Conservation (phyloP, 2,888 invertebrate genomes). For the Sycophila texana region DNA sequence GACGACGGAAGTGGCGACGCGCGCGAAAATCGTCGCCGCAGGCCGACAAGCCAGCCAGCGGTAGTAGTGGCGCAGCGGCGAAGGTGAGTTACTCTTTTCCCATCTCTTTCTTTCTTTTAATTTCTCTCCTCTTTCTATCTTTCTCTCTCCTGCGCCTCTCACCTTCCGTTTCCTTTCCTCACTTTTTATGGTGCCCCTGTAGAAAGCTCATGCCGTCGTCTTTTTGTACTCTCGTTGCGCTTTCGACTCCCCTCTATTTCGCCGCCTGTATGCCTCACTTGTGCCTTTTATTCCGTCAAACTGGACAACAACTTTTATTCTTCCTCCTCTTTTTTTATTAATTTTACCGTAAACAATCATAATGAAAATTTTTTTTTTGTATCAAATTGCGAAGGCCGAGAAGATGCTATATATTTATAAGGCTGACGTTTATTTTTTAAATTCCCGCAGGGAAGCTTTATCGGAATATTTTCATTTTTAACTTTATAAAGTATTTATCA, state of each 20-base stretch:
- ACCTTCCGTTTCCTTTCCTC: background rate
- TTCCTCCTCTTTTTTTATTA: constrained; percentile 23
- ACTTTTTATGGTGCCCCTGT: constrained; percentile 13
- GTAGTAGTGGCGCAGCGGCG: constrained; percentile 75
- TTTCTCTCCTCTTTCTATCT: constrained; percentile 7
- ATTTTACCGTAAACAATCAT: background rate
- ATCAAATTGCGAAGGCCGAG: too few species aligned
- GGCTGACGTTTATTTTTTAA: too few species aligned
- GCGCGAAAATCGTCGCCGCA: constrained; percentile 69
- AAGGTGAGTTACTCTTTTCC: constrained; percentile 66
- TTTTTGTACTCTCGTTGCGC: background rate
- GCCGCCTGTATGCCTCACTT: too few species aligned
- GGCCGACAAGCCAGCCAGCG: constrained; percentile 72
- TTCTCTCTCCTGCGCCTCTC: background rate
- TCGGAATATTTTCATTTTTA: too few species aligned
- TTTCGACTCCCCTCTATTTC: constrained; percentile 1
- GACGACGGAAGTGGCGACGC: constrained; percentile 65
- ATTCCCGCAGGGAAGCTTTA: too few species aligned
- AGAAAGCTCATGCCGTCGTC: background rate
- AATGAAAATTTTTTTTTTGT: background rate
- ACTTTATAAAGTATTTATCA: too few species aligned
- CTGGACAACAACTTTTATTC: constrained; percentile 15
- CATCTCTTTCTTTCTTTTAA: constrained; percentile 16
- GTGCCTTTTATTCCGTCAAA: constrained; percentile 37
- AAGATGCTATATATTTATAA: too few species aligned